Conservation (phyloP, 2,797 vertebrate genomes). For the Schizopygopsis pylzovi region DNA sequence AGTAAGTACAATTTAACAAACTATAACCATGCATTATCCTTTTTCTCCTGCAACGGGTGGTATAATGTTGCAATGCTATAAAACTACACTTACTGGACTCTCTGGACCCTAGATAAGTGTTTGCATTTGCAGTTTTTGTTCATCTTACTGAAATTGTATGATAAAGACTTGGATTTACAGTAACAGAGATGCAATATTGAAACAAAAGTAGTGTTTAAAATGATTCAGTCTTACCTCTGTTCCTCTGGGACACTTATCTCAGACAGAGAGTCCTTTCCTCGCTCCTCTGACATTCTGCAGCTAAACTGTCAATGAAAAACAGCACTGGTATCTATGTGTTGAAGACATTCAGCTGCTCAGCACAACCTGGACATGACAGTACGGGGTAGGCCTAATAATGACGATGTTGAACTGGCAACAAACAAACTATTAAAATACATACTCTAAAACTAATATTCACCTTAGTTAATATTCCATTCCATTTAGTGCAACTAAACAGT, state of each 20-base stretch:
- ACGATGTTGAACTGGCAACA: neutral
- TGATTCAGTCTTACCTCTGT: neutral
- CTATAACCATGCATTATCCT: neutral
- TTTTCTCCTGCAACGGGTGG: neutral
- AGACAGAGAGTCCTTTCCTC: neutral
- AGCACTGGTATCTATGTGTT: neutral
- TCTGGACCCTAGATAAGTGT: neutral
- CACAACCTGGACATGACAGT: neutral
- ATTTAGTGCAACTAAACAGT: neutral
- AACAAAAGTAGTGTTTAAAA: neutral
- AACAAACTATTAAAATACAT: neutral
- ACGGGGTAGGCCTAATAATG: too few species aligned
- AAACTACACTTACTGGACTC: too few species aligned
- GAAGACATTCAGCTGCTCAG: neutral
- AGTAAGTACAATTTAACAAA: neutral
- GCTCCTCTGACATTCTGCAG: neutral
- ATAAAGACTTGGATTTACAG: neutral
- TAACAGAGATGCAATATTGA: neutral
- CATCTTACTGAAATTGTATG: neutral
- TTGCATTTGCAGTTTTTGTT: too few species aligned
- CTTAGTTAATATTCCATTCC: neutral
- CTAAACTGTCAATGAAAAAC: neutral
- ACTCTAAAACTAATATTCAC: neutral
- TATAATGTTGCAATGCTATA: too few species aligned
- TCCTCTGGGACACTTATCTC: neutral